Evolutionary conservation across 1,140 invertebrate species (phyloP).

Genomic region (Branchinecta lindahli): DNA sequence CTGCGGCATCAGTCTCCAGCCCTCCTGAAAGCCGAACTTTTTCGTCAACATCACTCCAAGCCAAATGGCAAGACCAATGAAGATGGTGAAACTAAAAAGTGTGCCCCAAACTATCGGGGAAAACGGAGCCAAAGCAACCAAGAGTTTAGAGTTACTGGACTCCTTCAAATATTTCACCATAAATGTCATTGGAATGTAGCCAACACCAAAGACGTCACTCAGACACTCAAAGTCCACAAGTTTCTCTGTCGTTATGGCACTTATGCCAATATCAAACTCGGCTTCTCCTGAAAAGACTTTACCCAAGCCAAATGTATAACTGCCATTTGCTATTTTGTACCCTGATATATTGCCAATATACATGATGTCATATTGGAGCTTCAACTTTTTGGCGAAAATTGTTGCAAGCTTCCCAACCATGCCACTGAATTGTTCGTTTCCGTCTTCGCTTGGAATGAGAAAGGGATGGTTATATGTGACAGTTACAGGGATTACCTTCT

Average conservation of each 20-base stretch:
- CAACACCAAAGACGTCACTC: background rate
- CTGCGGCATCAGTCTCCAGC: background rate
- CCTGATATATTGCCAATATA: background rate
- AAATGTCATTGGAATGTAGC: background rate
- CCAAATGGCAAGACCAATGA: background rate
- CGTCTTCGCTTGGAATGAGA: background rate
- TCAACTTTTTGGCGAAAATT: background rate
- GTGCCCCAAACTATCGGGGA: background rate
- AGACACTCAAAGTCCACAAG: background rate
- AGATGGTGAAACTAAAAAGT: background rate
- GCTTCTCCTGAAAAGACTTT: background rate
- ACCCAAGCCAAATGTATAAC: background rate
- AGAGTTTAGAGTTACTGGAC: background rate
- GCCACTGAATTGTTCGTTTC: background rate
- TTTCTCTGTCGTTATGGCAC: background rate
- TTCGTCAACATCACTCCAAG: background rate
- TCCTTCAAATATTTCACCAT: background rate
- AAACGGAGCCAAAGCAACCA: background rate
- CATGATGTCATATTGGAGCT: background rate
- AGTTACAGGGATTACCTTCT: no score
- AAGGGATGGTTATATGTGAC: no score
- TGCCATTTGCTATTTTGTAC: background rate
- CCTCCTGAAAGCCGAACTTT: background rate
- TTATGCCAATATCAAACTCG: background rate
- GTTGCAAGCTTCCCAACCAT: background rate